A percentile compares a stretch with the other conserved stretches of the same genome.
phyloP scores from a whole-genome alignment of 2,888 invertebrate species.

The Polyommatus iphigenia region DNA sequence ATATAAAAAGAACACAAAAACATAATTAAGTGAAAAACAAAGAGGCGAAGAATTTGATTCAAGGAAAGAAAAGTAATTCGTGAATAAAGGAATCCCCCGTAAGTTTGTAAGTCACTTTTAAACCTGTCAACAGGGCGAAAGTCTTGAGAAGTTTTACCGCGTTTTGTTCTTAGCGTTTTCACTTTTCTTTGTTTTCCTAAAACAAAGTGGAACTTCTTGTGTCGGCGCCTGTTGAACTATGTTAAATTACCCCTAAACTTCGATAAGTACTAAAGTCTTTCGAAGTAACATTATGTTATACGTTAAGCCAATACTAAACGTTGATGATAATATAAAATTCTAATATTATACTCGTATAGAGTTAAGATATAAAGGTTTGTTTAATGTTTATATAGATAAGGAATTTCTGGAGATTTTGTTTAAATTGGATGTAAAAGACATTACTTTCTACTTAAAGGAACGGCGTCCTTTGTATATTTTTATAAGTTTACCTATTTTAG shows the following conservation, averaged over 20 bases:
- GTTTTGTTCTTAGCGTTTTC: constrained; percentile 18
- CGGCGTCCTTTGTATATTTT: no score
- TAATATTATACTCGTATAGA: neutral
- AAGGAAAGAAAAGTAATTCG: constrained; percentile 31
- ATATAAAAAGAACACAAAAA: constrained; percentile 11
- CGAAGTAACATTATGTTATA: neutral
- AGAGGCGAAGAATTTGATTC: constrained; percentile 14
- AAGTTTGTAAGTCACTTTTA: constrained; percentile 32
- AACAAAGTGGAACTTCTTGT: constrained; percentile 29
- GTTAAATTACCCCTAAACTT: constrained; percentile 23
- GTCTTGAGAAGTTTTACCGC: constrained; percentile 21
- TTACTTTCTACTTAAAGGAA: no score
- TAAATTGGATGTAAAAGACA: neutral
- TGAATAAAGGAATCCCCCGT: constrained; percentile 7
- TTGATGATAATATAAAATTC: neutral
- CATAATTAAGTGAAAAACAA: constrained; percentile 2
- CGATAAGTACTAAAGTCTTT: neutral
- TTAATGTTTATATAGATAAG: neutral
- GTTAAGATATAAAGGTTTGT: neutral
- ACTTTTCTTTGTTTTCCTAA: constrained; percentile 29
- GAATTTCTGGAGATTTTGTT: neutral
- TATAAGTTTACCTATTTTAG: no score
- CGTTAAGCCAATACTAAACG: constrained; percentile 4
- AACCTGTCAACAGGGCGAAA: constrained; percentile 25
- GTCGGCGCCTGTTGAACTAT: constrained; percentile 27